Evolutionary conservation across 2,113 vertebrate genomes (phyloP), one percentile per base, ranked within the genome.

Genomic region (Terrapene triunguis): DNA sequence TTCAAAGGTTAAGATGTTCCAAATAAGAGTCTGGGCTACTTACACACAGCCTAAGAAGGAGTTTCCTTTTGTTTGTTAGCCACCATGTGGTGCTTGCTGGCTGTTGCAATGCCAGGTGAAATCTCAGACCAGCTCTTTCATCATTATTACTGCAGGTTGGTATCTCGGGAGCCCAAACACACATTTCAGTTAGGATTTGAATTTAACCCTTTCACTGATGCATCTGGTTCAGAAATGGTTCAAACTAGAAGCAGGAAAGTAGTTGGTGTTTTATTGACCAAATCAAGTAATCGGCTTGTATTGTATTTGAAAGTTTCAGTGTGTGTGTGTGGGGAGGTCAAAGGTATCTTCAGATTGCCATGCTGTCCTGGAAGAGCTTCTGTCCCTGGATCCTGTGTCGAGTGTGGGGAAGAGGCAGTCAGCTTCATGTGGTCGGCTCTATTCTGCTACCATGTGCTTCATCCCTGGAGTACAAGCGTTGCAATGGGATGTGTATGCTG

Each of bases 391-490:
- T 42, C 38, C 13, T 16, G 35, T 17, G 62, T 65, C 16, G 6
- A 29, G 27, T 38, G n/a, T 10, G 8, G 69, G 38, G 38, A 76
- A 6, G 72, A 25, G 8, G 72, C 38, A 44, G 38, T 72, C 84
- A 44, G 84, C 27, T 89, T 90, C 42, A 2, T 90, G 94, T 96
- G 85, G 89, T 79, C 88, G 78, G 93, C 94, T 95, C 97, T 96
- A 87, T 97, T 89, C 95, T 96, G 96, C 96, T 96, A 96, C 96
- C 96, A 22, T 97, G 93, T 97, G 96, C 94, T 93, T 95, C 93
- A 55, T 80, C 95, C 10, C 16, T 87, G 72, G 35, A 6, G 22
- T 76, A 25, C 38, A 12, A 13, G 72, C 8, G 1, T 27, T 76
- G 38, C 72, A 42, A 12, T 76, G 38, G 32, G 32, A 35, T 65